Base-by-base conservation (phyloP, 2,113 vertebrate species). In the Gavialis gangeticus region DNA sequence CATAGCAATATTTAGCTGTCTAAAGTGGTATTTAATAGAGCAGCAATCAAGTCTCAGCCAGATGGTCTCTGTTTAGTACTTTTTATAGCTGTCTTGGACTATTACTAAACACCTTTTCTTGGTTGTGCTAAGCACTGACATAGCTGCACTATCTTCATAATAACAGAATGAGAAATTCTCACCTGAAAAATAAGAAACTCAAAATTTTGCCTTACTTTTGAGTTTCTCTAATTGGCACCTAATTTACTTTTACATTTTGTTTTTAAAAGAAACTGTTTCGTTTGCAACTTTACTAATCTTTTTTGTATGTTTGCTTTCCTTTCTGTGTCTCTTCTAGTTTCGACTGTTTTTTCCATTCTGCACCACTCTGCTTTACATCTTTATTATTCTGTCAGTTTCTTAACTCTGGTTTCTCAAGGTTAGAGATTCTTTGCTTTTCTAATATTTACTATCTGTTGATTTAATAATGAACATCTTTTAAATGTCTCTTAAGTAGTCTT, bases 351-450 rank as follows among this genome's bases (percentile, higher is more conserved):
- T 98, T 98, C 98, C 98, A 97, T 97, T 98, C 97, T 98, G 97
- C 97, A 97, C 97, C 98, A 97, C 97, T 98, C 97, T 98, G 98
- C 98, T 98, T 98, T 98, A 97, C 96, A 94, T 98, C 98, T 97
- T 98, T 98, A 98, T 98, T 98, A 97, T 98, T 97, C 98, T 98
- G 96, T 98, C 98, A 98, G 97, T 98, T 98, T 98, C 98, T 98
- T 98, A 98, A 98, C 97, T 98, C 97, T 98, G 91, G 97, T 97
- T 97, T 97, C 95, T 97, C 98, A 98, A 98, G 98, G 98, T 98
- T 98, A 98, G 98, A 98, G 95, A 97, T 97, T 95, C 96, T 98
- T 98, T 98, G 97, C 96, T 97, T 98, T 98, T 97, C 96, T 96
- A 97, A 97, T 97, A 96, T 96, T 96, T 96, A 97, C 91, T 97